phyloP scores from a whole-genome alignment of 2,797 vertebrate species.

The Momotus momota region DNA sequence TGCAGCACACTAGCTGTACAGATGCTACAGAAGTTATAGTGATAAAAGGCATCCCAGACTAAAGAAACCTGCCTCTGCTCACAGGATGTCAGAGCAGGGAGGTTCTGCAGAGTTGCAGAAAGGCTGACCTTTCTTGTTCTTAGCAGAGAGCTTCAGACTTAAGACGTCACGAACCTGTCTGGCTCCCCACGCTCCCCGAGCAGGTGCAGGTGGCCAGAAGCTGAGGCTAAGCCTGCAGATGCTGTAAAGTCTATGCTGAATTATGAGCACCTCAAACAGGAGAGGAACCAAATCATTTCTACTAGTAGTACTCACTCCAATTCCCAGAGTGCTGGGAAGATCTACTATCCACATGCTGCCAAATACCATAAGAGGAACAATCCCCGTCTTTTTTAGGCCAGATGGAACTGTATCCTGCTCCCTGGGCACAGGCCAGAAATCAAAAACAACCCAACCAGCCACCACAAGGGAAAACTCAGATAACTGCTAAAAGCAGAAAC shows the following conservation, averaged over 20 bases:
- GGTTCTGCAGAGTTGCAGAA: not conserved
- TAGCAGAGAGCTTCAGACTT: not conserved
- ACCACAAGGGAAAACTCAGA: not conserved
- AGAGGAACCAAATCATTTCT: not conserved
- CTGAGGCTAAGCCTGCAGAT: not conserved
- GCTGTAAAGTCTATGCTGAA: not conserved
- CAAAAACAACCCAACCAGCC: not conserved
- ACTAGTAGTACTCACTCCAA: not conserved
- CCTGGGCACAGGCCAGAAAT: not conserved
- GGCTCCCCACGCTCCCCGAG: not conserved
- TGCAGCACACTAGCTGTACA: not conserved
- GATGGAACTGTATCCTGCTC: not conserved
- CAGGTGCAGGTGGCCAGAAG: not conserved
- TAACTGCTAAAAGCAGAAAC: not conserved
- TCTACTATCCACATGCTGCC: not conserved
- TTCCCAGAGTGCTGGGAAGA: not conserved
- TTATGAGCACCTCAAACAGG: not conserved
- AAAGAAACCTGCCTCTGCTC: not conserved
- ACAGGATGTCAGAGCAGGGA: fast-evolving
- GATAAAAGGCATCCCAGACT: not conserved
- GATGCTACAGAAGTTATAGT: not conserved
- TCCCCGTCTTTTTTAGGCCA: not conserved
- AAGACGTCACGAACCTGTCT: not conserved
- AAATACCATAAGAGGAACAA: not conserved
- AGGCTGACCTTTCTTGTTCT: not conserved